Conservation (phyloP, 1,140 invertebrate genomes). For the Cataglyphis hispanica region DNA sequence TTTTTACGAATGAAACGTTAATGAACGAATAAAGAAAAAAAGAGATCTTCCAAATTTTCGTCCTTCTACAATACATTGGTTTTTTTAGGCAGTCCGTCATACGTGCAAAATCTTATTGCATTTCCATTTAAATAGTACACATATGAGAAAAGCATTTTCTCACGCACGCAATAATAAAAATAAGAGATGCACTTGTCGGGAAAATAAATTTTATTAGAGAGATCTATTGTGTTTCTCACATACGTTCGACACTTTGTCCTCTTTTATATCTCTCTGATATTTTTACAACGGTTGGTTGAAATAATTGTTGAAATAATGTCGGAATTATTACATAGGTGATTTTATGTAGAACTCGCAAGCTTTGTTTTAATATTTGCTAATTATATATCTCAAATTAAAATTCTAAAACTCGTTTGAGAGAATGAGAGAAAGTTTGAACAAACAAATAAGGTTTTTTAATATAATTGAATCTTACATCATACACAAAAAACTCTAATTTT, state of each 20-base stretch:
- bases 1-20: background rate
- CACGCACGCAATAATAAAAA: conserved; percentile 1
- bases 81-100: conserved; percentile 35
- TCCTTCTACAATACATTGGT: conserved; percentile 28
- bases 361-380: background rate
- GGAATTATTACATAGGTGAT: background rate
- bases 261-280: background rate
- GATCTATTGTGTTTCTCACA: conserved; percentile 44
- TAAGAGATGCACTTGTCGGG: conserved; percentile 17
- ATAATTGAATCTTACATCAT: background rate
- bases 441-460: background rate
- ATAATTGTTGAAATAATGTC: background rate
- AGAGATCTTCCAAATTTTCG: conserved; percentile 9
- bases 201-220: conserved; percentile 49
- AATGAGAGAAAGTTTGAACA: background rate
- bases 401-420: background rate
- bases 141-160: conserved; percentile 37
- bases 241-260: conserved; percentile 28
- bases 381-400: conserved; percentile 1
- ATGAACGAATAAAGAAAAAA: background rate
- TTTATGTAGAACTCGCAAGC: no score
- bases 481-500: background rate
- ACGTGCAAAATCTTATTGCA: conserved; percentile 27
- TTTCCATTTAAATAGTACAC: conserved; percentile 36
- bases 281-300: background rate